phyloP scores from a whole-genome alignment of 2,888 invertebrate genomes.

The Ectobius pallidus region DNA sequence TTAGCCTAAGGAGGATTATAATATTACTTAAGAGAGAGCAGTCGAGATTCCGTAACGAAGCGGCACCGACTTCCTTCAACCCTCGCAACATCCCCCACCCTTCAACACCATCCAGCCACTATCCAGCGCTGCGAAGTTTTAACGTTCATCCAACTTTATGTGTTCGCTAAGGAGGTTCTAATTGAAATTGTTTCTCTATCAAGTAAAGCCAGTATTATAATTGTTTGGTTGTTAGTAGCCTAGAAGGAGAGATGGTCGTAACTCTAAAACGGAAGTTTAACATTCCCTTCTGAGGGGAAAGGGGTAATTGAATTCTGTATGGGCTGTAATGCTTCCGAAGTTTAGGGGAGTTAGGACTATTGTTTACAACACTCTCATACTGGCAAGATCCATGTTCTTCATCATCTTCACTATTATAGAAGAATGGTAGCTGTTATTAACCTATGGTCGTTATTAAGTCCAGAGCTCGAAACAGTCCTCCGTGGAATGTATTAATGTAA shows the following conservation, averaged over 20 bases:
- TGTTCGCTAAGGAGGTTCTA: constrained; percentile 36
- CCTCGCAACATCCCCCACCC: background rate
- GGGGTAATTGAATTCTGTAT: constrained; percentile 33
- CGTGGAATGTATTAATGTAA: too few species aligned
- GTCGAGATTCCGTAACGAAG: background rate
- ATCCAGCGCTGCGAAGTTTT: constrained; percentile 5
- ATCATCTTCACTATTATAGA: background rate
- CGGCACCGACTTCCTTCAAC: background rate
- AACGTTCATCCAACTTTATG: constrained; percentile 20
- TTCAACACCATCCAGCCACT: background rate
- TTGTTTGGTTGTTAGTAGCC: constrained; percentile 31
- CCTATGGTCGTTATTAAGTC: background rate
- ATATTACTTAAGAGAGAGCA: background rate
- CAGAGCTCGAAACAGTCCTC: too few species aligned
- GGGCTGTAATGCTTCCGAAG: constrained; percentile 2
- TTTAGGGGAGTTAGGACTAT: background rate
- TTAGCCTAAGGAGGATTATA: constrained; percentile 2
- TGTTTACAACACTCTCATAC: background rate
- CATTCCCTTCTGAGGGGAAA: constrained; percentile 29
- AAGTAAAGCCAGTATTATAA: constrained; percentile 36
- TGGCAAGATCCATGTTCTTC: background rate
- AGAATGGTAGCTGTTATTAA: background rate
- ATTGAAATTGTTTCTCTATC: constrained; percentile 42
- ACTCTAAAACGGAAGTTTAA: constrained; percentile 35
- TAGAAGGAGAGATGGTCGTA: constrained; percentile 20